A percentile compares a stretch with the other conserved stretches of the same genome.
phyloP scores from a whole-genome alignment of 2,888 invertebrate species.

The Ophion ventricosus region DNA sequence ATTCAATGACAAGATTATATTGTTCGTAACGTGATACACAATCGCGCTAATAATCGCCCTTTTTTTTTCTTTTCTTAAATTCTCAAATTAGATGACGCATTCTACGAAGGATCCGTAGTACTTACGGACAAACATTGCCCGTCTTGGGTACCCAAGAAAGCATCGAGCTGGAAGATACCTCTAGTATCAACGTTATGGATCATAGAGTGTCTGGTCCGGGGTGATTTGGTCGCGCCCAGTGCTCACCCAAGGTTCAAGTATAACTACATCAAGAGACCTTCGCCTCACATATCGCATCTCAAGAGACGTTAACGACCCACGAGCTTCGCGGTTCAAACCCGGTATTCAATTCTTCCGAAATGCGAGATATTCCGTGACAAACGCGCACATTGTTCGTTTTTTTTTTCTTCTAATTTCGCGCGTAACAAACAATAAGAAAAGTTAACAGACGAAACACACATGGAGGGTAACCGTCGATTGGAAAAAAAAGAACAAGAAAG shows the following conservation, averaged over 20 bases:
- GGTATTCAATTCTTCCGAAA: slow-evolving; percentile 26
- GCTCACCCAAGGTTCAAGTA: slow-evolving; percentile 85
- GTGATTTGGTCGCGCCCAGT: slow-evolving; percentile 84
- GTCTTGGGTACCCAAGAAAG: slow-evolving; percentile 84
- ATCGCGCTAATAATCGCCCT: too few relatives aligned
- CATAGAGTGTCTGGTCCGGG: slow-evolving; percentile 88
- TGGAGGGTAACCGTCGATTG: slow-evolving; percentile 17
- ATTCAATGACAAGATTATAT: not conserved
- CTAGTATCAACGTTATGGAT: slow-evolving; percentile 89
- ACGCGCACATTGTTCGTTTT: slow-evolving; percentile 37
- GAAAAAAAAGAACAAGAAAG: slow-evolving; percentile 7
- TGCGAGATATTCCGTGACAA: slow-evolving; percentile 19
- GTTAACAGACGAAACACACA: not conserved
- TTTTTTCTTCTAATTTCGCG: slow-evolving; percentile 37
- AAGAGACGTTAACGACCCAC: slow-evolving; percentile 49
- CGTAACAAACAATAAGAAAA: slow-evolving; percentile 19
- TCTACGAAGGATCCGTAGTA: slow-evolving; percentile 82
- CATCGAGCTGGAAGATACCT: slow-evolving; percentile 86
- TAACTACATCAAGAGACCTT: slow-evolving; percentile 81
- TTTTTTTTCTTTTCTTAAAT: not conserved
- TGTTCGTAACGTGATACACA: too few relatives aligned
- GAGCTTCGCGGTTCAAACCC: not conserved
- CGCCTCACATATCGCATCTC: slow-evolving; percentile 55
- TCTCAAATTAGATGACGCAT: slow-evolving; percentile 72
- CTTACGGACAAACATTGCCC: slow-evolving; percentile 88